phyloP scores from a whole-genome alignment of 2,888 invertebrate species.

The Drosophila paracracens region DNA sequence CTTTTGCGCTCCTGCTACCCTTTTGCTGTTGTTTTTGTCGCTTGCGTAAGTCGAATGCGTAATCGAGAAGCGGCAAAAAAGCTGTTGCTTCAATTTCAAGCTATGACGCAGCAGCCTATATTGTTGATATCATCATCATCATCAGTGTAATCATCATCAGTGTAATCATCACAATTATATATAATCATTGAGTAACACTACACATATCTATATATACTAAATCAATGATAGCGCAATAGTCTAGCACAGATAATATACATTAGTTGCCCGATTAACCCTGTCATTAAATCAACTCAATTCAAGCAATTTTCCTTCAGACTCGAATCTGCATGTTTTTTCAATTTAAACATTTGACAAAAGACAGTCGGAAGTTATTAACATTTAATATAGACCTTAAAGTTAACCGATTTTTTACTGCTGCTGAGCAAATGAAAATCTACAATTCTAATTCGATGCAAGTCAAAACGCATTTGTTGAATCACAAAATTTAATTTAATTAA shows the following conservation, averaged over 20 bases:
- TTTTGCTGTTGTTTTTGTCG: conserved; percentile 7
- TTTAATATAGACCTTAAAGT: background rate
- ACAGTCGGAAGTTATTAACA: background rate
- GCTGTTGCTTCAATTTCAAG: conserved; percentile 51
- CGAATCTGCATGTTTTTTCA: background rate
- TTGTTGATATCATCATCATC: conserved; percentile 39
- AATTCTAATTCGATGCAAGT: background rate
- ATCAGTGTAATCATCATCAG: conserved; percentile 12
- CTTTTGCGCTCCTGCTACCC: conserved; percentile 11
- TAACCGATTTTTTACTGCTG: background rate
- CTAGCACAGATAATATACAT: background rate
- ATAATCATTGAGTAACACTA: background rate
- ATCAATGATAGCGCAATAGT: background rate
- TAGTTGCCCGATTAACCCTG: background rate
- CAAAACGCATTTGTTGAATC: background rate
- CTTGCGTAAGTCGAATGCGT: conserved; percentile 51
- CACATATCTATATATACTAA: background rate
- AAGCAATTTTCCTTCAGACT: background rate
- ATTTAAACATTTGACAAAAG: background rate
- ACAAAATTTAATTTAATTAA: background rate
- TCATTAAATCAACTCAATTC: background rate
- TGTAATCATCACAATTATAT: background rate
- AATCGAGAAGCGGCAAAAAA: conserved; percentile 48
- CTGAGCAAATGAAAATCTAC: background rate
- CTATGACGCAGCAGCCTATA: conserved; percentile 43